These are phyloP conservation scores for Corella eumyota DNA, from an alignment of 23 tunicate genomes.

Conservation along the genomic window DNA sequence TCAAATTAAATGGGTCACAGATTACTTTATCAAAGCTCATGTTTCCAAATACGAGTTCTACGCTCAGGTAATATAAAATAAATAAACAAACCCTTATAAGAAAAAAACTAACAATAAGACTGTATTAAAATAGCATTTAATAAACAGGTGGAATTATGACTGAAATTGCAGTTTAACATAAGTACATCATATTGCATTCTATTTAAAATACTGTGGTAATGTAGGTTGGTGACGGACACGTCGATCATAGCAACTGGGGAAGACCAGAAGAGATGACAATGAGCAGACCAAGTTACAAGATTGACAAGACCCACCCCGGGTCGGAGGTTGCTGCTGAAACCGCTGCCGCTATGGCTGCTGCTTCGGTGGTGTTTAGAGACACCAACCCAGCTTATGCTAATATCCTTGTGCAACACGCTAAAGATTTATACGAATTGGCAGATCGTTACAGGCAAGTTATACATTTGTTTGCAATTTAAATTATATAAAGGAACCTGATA, in stretches of 20 bases:
- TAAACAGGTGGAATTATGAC: no score
- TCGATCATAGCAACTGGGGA: constrained; percentile 90
- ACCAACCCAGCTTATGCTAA: constrained; percentile 60
- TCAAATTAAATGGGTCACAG: constrained; percentile 81
- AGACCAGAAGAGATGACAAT: constrained; percentile 83
- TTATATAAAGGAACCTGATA: not conserved
- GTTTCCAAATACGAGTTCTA: constrained; percentile 71
- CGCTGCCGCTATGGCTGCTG: constrained; percentile 95
- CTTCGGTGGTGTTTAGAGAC: constrained; percentile 56
- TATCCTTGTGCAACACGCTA: constrained; percentile 66
- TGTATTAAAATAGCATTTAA: no score
- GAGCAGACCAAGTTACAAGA: constrained; percentile 76
- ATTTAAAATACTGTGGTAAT: not conserved
- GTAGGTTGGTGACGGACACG: constrained; percentile 69
- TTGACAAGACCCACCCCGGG: constrained; percentile 63
- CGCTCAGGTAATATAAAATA: constrained; percentile 47
- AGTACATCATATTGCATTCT: not conserved
- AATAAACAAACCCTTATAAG: not conserved
- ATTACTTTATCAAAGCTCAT: constrained; percentile 91
- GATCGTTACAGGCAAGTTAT: constrained; percentile 64
- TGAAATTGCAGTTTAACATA: not conserved
- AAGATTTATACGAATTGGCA: constrained; percentile 90
- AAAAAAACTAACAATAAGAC: not conserved
- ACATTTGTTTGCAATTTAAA: not conserved
- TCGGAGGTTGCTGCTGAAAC: constrained; percentile 95